A percentile compares a stretch with the other conserved stretches of the same genome.
Evolutionary conservation across 2,113 vertebrate species (phyloP).

Genomic region (rat (Rattus norvegicus)): DNA sequence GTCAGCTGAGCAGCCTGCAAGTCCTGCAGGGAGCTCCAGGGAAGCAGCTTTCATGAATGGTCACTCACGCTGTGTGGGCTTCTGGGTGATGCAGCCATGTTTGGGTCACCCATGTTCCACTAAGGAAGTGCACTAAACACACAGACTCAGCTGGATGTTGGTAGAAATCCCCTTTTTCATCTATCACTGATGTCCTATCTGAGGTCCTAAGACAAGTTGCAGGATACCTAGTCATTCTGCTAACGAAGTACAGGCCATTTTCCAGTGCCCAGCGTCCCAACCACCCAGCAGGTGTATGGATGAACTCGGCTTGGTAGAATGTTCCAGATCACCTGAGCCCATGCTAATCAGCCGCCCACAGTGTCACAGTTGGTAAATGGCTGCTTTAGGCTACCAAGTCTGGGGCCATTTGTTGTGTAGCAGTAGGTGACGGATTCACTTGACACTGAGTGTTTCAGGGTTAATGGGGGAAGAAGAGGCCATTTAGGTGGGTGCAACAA

Average conservation of each 20-base stretch:
- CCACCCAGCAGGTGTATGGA: neutral
- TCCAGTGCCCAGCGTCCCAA: accelerated
- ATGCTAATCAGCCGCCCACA: neutral
- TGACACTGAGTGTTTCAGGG: neutral
- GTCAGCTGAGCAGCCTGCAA: too few species aligned
- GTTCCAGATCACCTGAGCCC: neutral
- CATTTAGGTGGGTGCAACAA: neutral
- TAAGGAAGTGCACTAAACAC: neutral
- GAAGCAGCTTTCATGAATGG: neutral
- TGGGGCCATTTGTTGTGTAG: neutral
- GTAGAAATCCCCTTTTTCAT: neutral
- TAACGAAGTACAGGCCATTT: neutral
- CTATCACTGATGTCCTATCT: neutral
- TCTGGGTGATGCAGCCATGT: neutral
- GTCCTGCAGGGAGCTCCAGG: neutral
- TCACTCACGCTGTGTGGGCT: neutral
- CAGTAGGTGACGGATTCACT: neutral
- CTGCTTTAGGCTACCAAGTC: neutral
- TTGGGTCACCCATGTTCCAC: neutral
- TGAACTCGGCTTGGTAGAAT: neutral
- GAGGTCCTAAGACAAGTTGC: neutral
- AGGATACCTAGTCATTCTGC: neutral
- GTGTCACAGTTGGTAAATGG: neutral
- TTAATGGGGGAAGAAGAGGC: neutral
- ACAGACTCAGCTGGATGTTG: neutral